Evolutionary conservation across 2,797 vertebrate species (phyloP).

Genomic region (Gymnothorax reevesii): DNA sequence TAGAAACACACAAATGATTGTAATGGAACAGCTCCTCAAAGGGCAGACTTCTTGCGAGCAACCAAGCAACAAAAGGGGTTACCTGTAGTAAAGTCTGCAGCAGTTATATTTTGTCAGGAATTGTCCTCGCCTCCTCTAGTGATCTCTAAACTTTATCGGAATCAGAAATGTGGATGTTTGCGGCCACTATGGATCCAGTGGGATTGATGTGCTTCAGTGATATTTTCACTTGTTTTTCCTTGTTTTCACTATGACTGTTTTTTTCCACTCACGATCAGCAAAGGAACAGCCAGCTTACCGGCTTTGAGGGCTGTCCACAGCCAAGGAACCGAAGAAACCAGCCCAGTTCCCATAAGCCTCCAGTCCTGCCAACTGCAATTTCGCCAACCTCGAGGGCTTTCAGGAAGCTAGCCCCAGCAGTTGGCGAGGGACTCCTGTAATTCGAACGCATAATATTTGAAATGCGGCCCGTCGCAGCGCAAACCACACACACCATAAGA

Average conservation of each 20-base stretch:
- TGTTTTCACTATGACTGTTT: background rate
- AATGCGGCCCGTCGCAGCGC: background rate
- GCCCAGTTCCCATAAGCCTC: background rate
- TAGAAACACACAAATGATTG: too few species aligned
- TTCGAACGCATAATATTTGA: background rate
- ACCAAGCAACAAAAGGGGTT: too few species aligned
- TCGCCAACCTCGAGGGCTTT: background rate
- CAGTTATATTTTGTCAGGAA: too few species aligned
- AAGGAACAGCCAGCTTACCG: background rate
- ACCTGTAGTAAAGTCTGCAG: background rate
- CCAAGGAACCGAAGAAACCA: background rate
- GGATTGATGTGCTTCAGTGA: background rate
- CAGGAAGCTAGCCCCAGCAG: background rate
- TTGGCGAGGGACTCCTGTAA: background rate
- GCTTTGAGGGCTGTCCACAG: background rate
- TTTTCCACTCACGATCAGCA: background rate
- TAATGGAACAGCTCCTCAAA: too few species aligned
- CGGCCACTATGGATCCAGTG: background rate
- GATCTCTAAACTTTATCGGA: background rate
- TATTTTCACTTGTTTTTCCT: background rate
- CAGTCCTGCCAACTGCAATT: background rate
- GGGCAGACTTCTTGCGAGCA: too few species aligned
- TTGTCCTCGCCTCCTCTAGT: background rate
- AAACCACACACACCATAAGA: background rate
- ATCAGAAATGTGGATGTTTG: background rate